A percentile compares a stretch with the other conserved stretches of the same genome.
These are phyloP conservation scores for Hemicentrotus pulcherrimus DNA, from an alignment of 35 echinoderm and acorn worm species.

Conservation along the genomic window DNA sequence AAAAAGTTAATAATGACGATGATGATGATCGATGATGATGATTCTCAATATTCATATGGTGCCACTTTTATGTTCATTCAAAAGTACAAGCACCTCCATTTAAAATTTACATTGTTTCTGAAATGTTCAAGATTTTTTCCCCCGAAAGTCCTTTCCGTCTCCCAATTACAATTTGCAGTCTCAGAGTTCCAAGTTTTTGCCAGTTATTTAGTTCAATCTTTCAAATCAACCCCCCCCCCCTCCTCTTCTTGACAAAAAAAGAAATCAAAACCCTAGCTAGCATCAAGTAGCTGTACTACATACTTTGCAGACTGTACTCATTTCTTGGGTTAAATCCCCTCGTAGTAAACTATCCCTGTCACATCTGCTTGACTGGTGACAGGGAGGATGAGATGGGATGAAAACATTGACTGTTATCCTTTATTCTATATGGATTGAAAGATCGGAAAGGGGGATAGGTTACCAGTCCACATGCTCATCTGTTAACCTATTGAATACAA, in stretches of 20 bases:
- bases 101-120: too few relatives aligned
- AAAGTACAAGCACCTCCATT: too few relatives aligned
- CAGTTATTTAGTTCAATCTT: neutral
- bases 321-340: neutral
- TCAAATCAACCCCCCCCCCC: neutral
- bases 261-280: neutral
- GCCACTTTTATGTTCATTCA: too few relatives aligned
- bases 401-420: conserved; percentile 5
- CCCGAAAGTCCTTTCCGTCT: too few relatives aligned
- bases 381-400: neutral
- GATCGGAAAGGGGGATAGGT: conserved; percentile 8
- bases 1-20: too few relatives aligned
- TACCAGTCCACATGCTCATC: neutral
- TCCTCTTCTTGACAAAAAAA: neutral
- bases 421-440: neutral
- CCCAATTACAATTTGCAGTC: too few relatives aligned
- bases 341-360: neutral
- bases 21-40: too few relatives aligned
- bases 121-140: too few relatives aligned
- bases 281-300: neutral
- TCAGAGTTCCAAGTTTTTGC: neutral
- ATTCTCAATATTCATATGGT: too few relatives aligned
- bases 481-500: neutral
- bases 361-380: conserved; percentile 1
- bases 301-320: conserved; percentile 2